phyloP scores from a whole-genome alignment of 2,113 vertebrate genomes.

The Cinclus mexicanus region DNA sequence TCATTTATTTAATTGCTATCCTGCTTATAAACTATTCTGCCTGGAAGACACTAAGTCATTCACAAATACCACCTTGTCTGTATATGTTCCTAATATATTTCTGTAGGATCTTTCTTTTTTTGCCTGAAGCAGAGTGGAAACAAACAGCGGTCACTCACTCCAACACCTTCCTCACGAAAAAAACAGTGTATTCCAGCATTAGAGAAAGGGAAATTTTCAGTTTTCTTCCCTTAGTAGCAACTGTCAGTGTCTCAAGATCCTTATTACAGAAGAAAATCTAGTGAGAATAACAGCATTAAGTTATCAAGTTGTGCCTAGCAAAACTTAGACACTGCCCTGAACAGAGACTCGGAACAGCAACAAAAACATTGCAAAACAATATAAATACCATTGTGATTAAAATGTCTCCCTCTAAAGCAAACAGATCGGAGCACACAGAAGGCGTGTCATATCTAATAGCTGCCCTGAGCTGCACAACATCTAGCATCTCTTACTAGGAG shows the following conservation, averaged over 20 bases:
- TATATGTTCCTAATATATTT: neutral
- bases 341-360: neutral
- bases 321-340: neutral
- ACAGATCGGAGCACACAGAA: slow-evolving; percentile 8
- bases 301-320: neutral
- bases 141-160: neutral
- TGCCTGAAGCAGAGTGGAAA: neutral
- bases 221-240: neutral
- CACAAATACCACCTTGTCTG: neutral
- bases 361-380: slow-evolving; percentile 19
- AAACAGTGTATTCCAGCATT: neutral
- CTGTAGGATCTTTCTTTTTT: neutral
- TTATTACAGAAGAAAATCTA: neutral
- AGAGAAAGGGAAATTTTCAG: neutral
- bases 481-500: neutral
- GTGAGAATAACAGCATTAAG: neutral
- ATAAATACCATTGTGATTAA: neutral
- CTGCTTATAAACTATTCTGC: slow-evolving; percentile 1
- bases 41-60: neutral
- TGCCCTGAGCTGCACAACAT: neutral
- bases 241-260: neutral
- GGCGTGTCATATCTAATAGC: neutral
- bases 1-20: neutral
- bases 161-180: neutral
- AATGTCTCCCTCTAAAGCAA: slow-evolving; percentile 25